phyloP scores from a whole-genome alignment of 2,888 invertebrate species.

The Molanna angustata region DNA sequence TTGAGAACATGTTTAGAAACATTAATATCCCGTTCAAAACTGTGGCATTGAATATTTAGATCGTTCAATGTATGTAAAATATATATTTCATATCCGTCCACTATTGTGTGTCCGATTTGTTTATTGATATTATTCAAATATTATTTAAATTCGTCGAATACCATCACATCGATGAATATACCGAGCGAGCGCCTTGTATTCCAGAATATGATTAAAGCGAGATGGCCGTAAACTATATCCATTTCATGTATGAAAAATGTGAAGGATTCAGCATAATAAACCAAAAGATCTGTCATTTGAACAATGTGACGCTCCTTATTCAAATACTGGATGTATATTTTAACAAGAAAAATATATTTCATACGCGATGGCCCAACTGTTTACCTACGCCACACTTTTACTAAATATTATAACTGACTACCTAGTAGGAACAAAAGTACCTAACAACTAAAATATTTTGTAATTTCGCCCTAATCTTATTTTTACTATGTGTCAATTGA shows the following conservation, averaged over 20 bases:
- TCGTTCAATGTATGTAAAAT: no score
- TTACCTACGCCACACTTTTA: no score
- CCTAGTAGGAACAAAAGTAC: no score
- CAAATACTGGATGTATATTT: constrained; percentile 17
- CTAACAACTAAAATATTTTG: no score
- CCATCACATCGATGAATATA: no score
- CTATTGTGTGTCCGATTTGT: constrained; percentile 16
- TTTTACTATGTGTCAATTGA: no score
- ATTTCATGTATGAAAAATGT: constrained; percentile 15
- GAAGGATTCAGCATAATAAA: constrained; percentile 21
- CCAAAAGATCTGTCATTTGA: constrained; percentile 19
- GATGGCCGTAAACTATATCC: constrained; percentile 16
- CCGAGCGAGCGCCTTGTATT: constrained; percentile 5
- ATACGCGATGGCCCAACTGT: no score
- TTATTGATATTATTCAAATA: constrained; percentile 19
- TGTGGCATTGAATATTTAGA: no score
- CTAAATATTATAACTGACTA: no score
- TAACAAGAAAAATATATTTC: neutral
- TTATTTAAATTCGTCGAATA: constrained; percentile 19
- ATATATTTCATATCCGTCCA: constrained; percentile 15
- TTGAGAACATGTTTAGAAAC: no score
- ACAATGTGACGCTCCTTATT: constrained; percentile 20
- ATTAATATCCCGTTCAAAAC: no score
- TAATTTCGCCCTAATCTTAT: no score
- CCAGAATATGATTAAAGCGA: constrained; percentile 16